Percentiles rank a stretch among this genome's conserved stretches.
Conservation (phyloP, 53 echinoderm and acorn worm species). For the Crossaster papposus region DNA sequence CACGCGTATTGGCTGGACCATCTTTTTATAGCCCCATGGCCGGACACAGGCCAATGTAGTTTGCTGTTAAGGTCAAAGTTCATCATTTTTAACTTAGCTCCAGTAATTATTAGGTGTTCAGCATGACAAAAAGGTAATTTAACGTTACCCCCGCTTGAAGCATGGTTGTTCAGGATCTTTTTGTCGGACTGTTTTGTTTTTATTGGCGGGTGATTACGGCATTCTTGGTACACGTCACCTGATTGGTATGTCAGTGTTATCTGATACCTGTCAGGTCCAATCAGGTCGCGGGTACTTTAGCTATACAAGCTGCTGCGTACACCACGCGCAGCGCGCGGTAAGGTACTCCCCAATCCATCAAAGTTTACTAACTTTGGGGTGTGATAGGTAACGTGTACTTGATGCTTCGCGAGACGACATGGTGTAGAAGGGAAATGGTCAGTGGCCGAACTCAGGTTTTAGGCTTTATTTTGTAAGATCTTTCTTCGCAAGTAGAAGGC, state of each 20-base stretch:
- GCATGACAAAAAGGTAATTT: too few relatives aligned
- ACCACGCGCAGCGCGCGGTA: background rate
- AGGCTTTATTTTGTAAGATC: too few relatives aligned
- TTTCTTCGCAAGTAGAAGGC: too few relatives aligned
- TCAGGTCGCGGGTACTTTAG: constrained; percentile 30
- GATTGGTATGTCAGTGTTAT: constrained; percentile 58
- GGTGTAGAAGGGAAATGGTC: background rate
- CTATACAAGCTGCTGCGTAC: constrained; percentile 27
- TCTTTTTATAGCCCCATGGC: too few relatives aligned
- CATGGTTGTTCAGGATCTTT: background rate
- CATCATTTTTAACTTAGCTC: too few relatives aligned
- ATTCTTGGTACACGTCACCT: constrained; percentile 45
- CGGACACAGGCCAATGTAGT: too few relatives aligned
- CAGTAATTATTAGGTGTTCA: too few relatives aligned
- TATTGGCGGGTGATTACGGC: constrained; percentile 30
- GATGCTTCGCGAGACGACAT: background rate
- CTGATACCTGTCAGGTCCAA: constrained; percentile 53
- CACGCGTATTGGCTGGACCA: too few relatives aligned
- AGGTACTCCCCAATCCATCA: constrained; percentile 27
- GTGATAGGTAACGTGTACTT: constrained; percentile 40
- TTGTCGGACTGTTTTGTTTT: background rate
- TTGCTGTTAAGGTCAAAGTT: too few relatives aligned
- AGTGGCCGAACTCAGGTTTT: background rate
- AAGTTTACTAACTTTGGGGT: constrained; percentile 39
- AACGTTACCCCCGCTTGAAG: too few relatives aligned